These are phyloP conservation scores for Lepidotrigona ventralis DNA, from an alignment of 1,140 invertebrate genomes.

Conservation along the genomic window DNA sequence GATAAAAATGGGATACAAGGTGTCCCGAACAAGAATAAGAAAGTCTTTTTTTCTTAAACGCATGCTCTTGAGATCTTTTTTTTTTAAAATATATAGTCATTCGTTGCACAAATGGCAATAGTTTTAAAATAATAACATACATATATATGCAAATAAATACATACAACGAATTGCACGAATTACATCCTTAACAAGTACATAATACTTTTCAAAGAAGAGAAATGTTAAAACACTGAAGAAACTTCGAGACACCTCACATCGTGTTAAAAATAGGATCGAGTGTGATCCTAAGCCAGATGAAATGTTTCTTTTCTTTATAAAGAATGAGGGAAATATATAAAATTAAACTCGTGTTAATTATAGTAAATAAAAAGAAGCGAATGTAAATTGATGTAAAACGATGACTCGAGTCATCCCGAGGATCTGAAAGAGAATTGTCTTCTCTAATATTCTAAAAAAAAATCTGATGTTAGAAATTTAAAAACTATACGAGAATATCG, in stretches of 20 bases:
- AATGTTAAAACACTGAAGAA: neutral
- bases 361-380: neutral
- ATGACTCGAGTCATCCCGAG: neutral
- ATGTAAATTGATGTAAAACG: neutral
- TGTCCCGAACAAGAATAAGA: slow-evolving; percentile 25
- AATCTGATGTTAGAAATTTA: slow-evolving; percentile 16
- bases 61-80: slow-evolving; percentile 12
- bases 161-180: slow-evolving; percentile 39
- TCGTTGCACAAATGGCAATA: slow-evolving; percentile 9
- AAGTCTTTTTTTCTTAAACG: neutral
- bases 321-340: neutral
- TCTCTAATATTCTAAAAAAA: neutral
- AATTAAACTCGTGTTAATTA: slow-evolving; percentile 23
- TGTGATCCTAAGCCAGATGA: slow-evolving; percentile 23
- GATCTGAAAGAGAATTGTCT: neutral
- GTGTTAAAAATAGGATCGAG: slow-evolving; percentile 1
- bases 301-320: neutral
- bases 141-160: neutral
- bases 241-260: slow-evolving; percentile 47
- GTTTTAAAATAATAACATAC: slow-evolving; percentile 6
- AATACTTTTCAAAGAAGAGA: slow-evolving; percentile 18
- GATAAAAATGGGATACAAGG: slow-evolving; percentile 23
- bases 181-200: slow-evolving; percentile 17
- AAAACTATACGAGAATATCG: slow-evolving; percentile 16
- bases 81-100: slow-evolving; percentile 11